These are phyloP conservation scores for Eustalomyia histrio DNA, from an alignment of 2,888 invertebrate species.

Conservation along the genomic window DNA sequence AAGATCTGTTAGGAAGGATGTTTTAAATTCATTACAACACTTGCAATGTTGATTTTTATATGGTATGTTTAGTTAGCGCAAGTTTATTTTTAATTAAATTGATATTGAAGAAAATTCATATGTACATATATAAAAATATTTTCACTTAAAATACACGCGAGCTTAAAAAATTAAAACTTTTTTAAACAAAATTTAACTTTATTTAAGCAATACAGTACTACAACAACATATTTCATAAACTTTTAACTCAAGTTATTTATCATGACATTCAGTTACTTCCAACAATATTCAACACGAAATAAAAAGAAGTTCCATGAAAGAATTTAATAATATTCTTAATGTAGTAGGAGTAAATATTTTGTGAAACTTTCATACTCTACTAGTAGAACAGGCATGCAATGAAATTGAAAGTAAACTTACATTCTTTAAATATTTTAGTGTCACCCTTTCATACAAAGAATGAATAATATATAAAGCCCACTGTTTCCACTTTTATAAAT, in stretches of 20 bases:
- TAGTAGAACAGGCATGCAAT: constrained; percentile 4
- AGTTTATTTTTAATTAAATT: too few relatives aligned
- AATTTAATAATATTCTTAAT: constrained; percentile 53
- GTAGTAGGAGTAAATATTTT: constrained; percentile 18
- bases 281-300: not conserved
- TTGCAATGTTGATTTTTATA: too few relatives aligned
- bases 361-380: not conserved
- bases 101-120: constrained; percentile 1
- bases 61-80: too few relatives aligned
- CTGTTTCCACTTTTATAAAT: not conserved
- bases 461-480: not conserved
- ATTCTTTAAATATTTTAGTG: constrained; percentile 52
- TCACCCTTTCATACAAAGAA: constrained; percentile 31
- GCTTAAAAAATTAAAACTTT: not conserved
- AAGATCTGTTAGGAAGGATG: too few relatives aligned
- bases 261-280: constrained; percentile 22
- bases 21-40: too few relatives aligned
- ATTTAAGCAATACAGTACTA: not conserved
- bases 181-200: constrained; percentile 38
- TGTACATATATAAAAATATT: not conserved
- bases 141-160: not conserved
- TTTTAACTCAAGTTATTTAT: constrained; percentile 35
- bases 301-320: constrained; percentile 27
- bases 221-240: constrained; percentile 38
- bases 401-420: constrained; percentile 41